These are phyloP conservation scores for Petrolisthes cinctipes DNA, from an alignment of 2,888 invertebrate species.

Conservation along the genomic window DNA sequence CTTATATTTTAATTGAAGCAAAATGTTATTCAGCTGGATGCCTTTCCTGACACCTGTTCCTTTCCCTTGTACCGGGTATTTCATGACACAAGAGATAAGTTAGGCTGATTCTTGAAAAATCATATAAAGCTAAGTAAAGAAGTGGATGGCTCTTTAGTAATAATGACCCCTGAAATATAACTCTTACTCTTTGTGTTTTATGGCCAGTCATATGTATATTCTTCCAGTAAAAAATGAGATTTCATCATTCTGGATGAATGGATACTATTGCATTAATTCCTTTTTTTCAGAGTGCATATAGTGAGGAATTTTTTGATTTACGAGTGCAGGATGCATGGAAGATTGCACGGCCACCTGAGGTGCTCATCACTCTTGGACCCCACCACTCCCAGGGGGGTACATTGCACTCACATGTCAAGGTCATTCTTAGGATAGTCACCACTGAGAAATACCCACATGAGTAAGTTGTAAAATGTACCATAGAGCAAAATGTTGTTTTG, in stretches of 20 bases:
- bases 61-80: too few species aligned
- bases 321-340: constrained; percentile 55
- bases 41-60: too few species aligned
- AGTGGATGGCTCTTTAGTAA: too few species aligned
- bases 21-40: too few species aligned
- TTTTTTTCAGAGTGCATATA: constrained; percentile 52
- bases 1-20: too few species aligned
- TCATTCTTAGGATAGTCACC: constrained; percentile 40
- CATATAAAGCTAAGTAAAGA: too few species aligned
- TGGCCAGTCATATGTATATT: not conserved
- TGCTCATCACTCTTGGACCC: constrained; percentile 42
- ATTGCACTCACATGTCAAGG: constrained; percentile 44
- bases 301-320: constrained; percentile 47
- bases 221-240: not conserved
- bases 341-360: constrained; percentile 50
- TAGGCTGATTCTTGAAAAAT: too few species aligned
- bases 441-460: constrained; percentile 39
- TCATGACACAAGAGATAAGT: too few species aligned
- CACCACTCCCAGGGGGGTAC: constrained; percentile 51
- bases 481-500: too few species aligned
- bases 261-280: not conserved
- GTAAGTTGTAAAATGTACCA: constrained; percentile 9
- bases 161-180: too few species aligned
- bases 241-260: not conserved
- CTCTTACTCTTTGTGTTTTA: too few species aligned